These are phyloP conservation scores for Cryptus armator DNA, from an alignment of 2,888 invertebrate genomes.

Conservation along the genomic window DNA sequence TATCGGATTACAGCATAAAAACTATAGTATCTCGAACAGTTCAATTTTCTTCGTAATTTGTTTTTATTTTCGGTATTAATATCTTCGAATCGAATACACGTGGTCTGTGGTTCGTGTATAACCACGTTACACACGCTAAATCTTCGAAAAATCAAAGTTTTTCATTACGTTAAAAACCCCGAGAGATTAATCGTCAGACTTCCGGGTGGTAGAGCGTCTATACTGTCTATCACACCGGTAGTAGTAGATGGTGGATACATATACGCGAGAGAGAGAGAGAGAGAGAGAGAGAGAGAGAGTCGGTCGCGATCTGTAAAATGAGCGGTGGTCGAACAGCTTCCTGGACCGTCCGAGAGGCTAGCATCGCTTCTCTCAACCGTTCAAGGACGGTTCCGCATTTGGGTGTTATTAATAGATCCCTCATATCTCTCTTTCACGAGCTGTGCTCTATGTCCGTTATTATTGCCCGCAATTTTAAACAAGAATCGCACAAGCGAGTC, in stretches of 20 bases:
- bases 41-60: too few species aligned
- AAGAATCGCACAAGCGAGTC: constrained; percentile 29
- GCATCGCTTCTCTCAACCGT: constrained; percentile 41
- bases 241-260: background rate
- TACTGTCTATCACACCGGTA: background rate
- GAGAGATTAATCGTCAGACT: constrained; percentile 15
- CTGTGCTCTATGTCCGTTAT: constrained; percentile 31
- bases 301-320: background rate
- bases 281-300: constrained; percentile 28
- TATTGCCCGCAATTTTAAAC: constrained; percentile 17
- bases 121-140: constrained; percentile 14
- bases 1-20: too few species aligned
- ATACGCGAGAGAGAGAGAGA: constrained; percentile 13
- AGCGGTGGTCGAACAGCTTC: constrained; percentile 55
- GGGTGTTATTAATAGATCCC: constrained; percentile 74
- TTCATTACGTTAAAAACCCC: background rate
- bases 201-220: background rate
- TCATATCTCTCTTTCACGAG: constrained; percentile 22
- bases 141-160: background rate
- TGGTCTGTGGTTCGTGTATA: too few species aligned
- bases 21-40: too few species aligned
- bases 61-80: too few species aligned
- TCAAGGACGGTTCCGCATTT: constrained; percentile 75
- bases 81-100: too few species aligned
- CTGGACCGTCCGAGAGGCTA: constrained; percentile 55